Percentiles rank a stretch among this genome's conserved stretches.
phyloP scores from a whole-genome alignment of 2,797 vertebrate species.

The Zenarchopterus dispar region DNA sequence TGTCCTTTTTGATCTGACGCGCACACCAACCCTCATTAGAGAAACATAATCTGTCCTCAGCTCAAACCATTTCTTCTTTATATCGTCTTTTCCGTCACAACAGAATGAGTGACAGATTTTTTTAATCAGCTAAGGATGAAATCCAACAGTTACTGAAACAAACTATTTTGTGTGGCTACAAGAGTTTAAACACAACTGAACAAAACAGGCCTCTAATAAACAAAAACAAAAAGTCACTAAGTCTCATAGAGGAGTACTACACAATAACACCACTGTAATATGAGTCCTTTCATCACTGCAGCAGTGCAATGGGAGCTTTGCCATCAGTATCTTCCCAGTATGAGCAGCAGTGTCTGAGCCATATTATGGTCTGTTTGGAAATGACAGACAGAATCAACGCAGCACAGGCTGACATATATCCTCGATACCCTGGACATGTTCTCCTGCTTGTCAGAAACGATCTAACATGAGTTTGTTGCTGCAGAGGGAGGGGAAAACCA shows the following conservation, averaged over 20 bases:
- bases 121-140: not conserved
- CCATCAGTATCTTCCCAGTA: no score
- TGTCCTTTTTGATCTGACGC: not conserved
- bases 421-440: slow-evolving; percentile 6
- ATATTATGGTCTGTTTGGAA: not conserved
- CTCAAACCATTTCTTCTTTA: not conserved
- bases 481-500: not conserved
- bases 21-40: not conserved
- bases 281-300: no score
- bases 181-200: no score
- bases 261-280: no score
- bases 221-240: no score
- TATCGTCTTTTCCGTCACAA: not conserved
- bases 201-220: no score
- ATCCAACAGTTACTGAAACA: no score
- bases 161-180: no score
- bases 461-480: slow-evolving; percentile 4
- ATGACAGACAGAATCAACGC: slow-evolving; percentile 7
- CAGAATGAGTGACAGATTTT: not conserved
- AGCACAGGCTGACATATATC: not conserved
- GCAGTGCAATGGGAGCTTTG: no score
- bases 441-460: slow-evolving; percentile 4
- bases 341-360: no score
- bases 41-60: not conserved
- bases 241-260: no score